Conservation (phyloP, 1,140 invertebrate species). For the Holcopasites calliopsidis region DNA sequence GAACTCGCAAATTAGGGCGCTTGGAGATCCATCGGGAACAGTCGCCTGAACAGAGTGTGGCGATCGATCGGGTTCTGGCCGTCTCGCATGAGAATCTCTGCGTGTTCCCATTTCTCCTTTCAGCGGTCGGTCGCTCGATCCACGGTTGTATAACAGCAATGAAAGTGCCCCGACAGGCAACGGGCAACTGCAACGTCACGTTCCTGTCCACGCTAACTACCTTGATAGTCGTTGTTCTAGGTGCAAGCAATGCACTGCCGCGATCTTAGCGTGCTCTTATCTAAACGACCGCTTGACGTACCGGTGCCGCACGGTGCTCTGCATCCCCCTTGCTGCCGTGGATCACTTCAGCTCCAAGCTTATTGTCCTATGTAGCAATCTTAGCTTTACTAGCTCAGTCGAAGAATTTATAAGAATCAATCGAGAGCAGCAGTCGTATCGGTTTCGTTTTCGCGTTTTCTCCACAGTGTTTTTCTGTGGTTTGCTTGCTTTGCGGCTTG, state of each 20-base stretch:
- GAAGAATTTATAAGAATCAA: neutral
- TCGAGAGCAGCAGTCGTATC: neutral
- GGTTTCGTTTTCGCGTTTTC: conserved; percentile 2
- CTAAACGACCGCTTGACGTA: conserved; percentile 29
- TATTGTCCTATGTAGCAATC: too few species aligned
- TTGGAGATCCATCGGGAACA: neutral
- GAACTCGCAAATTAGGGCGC: neutral
- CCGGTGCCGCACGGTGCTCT: conserved; percentile 1
- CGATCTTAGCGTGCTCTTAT: conserved; percentile 25
- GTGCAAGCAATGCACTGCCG: conserved; percentile 1
- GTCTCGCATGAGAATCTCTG: conserved; percentile 63
- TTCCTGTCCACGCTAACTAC: conserved; percentile 38
- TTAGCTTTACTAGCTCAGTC: too few species aligned
- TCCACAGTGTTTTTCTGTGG: neutral
- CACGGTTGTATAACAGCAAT: conserved; percentile 74
- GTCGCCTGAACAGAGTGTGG: neutral
- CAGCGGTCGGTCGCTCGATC: conserved; percentile 64
- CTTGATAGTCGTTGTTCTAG: conserved; percentile 39
- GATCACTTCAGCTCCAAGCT: too few species aligned
- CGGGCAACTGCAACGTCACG: conserved; percentile 53
- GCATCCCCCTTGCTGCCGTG: neutral
- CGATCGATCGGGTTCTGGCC: conserved; percentile 19
- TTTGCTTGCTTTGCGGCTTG: conserved; percentile 3
- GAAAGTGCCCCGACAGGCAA: conserved; percentile 68
- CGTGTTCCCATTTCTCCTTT: conserved; percentile 73